These are phyloP conservation scores for Psettodes erumei DNA, from an alignment of 2,113 vertebrate species.

Conservation along the genomic window DNA sequence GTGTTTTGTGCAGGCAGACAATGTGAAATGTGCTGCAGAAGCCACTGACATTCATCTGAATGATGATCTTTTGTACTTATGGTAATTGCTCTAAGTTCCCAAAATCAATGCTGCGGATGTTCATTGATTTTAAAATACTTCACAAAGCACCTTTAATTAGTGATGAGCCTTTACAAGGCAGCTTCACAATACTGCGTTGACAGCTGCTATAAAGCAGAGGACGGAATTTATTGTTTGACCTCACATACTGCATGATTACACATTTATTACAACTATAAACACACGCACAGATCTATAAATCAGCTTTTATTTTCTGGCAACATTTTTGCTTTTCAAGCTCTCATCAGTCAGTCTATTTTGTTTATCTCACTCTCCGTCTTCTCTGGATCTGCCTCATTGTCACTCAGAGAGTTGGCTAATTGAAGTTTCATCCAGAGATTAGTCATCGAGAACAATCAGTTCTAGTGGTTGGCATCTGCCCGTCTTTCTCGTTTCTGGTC, in stretches of 20 bases:
- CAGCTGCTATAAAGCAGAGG: background rate
- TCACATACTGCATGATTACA: slow-evolving; percentile 2
- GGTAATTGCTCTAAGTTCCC: slow-evolving; percentile 22
- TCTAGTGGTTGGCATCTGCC: slow-evolving; percentile 51
- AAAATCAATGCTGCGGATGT: slow-evolving; percentile 27
- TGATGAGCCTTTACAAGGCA: background rate
- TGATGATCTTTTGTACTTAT: slow-evolving; percentile 10
- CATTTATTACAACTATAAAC: slow-evolving; percentile 6
- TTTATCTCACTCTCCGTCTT: slow-evolving; percentile 41
- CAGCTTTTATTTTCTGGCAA: slow-evolving; percentile 22
- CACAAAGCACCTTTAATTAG: slow-evolving; percentile 34
- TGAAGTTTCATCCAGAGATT: slow-evolving; percentile 69
- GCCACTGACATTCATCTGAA: background rate
- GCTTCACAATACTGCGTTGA: slow-evolving; percentile 21
- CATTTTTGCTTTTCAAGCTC: slow-evolving; percentile 16
- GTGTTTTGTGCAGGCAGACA: background rate
- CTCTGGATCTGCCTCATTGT: slow-evolving; percentile 51
- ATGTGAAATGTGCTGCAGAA: background rate
- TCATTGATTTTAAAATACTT: slow-evolving; percentile 38
- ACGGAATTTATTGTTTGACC: slow-evolving; percentile 13
- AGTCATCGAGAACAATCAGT: slow-evolving; percentile 61
- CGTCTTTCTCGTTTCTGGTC: slow-evolving; percentile 35
- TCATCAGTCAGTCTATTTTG: slow-evolving; percentile 42
- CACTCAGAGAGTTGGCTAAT: slow-evolving; percentile 63
- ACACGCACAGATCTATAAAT: slow-evolving; percentile 21